phyloP scores from a whole-genome alignment of 2,888 invertebrate genomes.

The Xanthorhoe spadicearia region DNA sequence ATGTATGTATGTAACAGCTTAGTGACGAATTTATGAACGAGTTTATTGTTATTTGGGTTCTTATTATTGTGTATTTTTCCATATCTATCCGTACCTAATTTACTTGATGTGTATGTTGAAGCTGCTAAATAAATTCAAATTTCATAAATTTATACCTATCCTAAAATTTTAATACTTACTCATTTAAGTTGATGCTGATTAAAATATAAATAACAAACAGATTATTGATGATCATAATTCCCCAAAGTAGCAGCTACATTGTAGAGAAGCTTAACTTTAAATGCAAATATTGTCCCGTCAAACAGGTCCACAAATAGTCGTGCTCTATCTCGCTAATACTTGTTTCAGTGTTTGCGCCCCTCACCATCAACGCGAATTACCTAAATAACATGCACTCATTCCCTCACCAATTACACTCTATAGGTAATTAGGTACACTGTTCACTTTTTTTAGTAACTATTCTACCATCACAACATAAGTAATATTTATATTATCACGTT shows the following conservation, averaged over 20 bases:
- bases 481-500: background rate
- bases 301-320: constrained; percentile 48
- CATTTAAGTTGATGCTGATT: too few species aligned
- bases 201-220: too few species aligned
- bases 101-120: too few species aligned
- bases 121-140: too few species aligned
- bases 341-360: constrained; percentile 40
- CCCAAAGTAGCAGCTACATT: background rate
- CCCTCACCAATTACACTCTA: constrained; percentile 2
- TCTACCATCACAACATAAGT: background rate
- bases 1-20: too few species aligned
- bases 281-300: constrained; percentile 37
- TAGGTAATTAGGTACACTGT: background rate
- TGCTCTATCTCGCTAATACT: constrained; percentile 51
- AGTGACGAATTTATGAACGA: too few species aligned
- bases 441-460: background rate
- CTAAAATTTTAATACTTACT: too few species aligned
- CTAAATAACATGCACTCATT: constrained; percentile 34
- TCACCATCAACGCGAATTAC: constrained; percentile 28
- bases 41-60: too few species aligned
- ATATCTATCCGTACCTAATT: too few species aligned
- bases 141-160: too few species aligned
- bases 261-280: constrained; percentile 6
- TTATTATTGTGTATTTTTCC: too few species aligned
- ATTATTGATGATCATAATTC: too few species aligned